Base-by-base conservation (phyloP, 2,888 invertebrate species). In the Hypolimnas misippus region DNA sequence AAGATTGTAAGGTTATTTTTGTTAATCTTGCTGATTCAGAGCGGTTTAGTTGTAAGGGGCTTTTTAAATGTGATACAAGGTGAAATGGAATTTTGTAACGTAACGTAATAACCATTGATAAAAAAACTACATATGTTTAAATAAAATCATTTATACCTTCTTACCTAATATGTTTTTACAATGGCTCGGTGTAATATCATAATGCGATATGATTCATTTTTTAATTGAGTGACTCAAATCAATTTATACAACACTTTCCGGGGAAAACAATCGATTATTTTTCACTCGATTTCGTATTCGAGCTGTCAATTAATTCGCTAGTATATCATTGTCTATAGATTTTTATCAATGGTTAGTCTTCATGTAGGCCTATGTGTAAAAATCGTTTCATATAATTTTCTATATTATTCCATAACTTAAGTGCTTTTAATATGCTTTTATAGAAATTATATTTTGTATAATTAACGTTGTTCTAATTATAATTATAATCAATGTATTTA, bases 381-480 rank as follows among this genome's bases (percentile, higher is more conserved):
- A 46, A 33, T 35, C 3, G 29, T 38, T 52, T 31, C 46, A 44
- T 16, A 16, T 33, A 12, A 38, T 14, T 42, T 51, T 50, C 40
- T 56, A 62, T 42, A 25, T 31, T n/a, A 57, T 54, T 62, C 57
- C 35, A 21, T 57, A 56, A 29, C 14, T 44, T 42, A 53, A 62
- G 31, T 62, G 62, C 56, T 61, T 61, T 56, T 55, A 61, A 16
- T 16, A 49, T 57, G 42, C 62, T 65, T 62, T 57, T 62, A 54
- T 62, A 54, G 14, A 61, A 35, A 21, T 46, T 57, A 61, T 52
- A 42, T 56, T 44, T 44, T 51, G 50, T 50, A 55, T 38, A 46
- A 40, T 40, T 29, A 50, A 55, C 40, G 14, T 49, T 49, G 14
- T 49, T 49, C 16, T 29, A 14, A 25, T 25, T 25, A 12, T 46